These are phyloP conservation scores for Actinernus sp. DNA, from an alignment of 92 coral and sea anemone genomes.

Conservation along the genomic window DNA sequence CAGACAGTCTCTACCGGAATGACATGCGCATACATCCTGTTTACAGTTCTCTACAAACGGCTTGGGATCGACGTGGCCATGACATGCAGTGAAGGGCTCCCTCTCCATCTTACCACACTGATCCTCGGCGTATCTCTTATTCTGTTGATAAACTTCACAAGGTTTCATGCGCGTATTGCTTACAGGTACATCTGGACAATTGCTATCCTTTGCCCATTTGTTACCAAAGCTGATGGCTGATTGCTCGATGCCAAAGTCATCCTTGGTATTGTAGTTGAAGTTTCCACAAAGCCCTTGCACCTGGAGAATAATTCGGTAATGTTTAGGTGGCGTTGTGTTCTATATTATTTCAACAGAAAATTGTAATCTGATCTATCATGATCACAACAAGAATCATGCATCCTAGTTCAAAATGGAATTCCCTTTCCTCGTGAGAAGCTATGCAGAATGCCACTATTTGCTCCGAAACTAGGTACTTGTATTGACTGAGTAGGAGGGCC, in stretches of 20 bases:
- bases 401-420: too few relatives aligned
- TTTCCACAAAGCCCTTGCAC: constrained; percentile 76
- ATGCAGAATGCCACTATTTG: too few relatives aligned
- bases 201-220: constrained; percentile 57
- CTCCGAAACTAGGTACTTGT: too few relatives aligned
- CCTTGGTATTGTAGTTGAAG: constrained; percentile 67
- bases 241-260: constrained; percentile 70
- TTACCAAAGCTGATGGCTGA: constrained; percentile 66
- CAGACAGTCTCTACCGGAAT: constrained; percentile 47
- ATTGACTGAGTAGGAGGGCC: too few relatives aligned
- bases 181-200: constrained; percentile 53
- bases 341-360: too few relatives aligned
- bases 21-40: constrained; percentile 69
- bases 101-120: constrained; percentile 55
- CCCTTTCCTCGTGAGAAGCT: too few relatives aligned
- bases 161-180: constrained; percentile 40
- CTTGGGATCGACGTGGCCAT: constrained; percentile 62
- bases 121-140: constrained; percentile 48
- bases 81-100: constrained; percentile 67
- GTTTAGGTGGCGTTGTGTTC: too few relatives aligned
- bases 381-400: too few relatives aligned
- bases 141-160: constrained; percentile 67
- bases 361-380: too few relatives aligned
- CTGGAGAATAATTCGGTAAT: too few relatives aligned
- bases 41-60: constrained; percentile 72